phyloP scores from a whole-genome alignment of 1,140 invertebrate genomes.

The Drosophila sechellia region DNA sequence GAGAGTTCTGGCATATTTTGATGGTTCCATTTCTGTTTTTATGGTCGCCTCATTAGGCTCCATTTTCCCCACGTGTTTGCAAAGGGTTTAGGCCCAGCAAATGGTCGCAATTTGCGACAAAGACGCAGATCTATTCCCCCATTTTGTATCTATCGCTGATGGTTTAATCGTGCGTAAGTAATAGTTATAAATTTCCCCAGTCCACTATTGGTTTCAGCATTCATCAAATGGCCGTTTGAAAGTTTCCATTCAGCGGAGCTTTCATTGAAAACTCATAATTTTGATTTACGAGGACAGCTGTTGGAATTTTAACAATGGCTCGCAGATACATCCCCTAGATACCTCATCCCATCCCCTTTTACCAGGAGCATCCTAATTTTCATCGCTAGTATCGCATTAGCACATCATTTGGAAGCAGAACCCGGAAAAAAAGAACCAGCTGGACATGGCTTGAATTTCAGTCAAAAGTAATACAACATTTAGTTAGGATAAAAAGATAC shows the following conservation, averaged over 20 bases:
- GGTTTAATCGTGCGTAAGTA: slow-evolving; percentile 76
- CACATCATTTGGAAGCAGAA: slow-evolving; percentile 63
- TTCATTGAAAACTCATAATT: slow-evolving; percentile 75
- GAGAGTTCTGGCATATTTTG: slow-evolving; percentile 51
- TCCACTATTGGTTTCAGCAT: slow-evolving; percentile 27
- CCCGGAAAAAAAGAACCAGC: slow-evolving; percentile 13
- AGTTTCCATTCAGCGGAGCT: slow-evolving; percentile 46
- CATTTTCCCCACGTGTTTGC: slow-evolving; percentile 45
- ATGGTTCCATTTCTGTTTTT: slow-evolving; percentile 48
- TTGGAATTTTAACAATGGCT: slow-evolving; percentile 57
- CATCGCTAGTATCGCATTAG: slow-evolving; percentile 62
- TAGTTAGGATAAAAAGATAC: neutral
- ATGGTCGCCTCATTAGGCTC: slow-evolving; percentile 63
- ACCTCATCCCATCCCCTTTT: slow-evolving; percentile 15
- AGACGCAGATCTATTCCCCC: slow-evolving; percentile 12
- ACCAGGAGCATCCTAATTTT: slow-evolving; percentile 30
- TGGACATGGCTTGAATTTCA: slow-evolving; percentile 41
- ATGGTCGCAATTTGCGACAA: slow-evolving; percentile 64
- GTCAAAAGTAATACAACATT: neutral
- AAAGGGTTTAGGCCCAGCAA: slow-evolving; percentile 74
- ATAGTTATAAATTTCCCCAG: slow-evolving; percentile 74
- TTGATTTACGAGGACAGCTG: slow-evolving; percentile 74
- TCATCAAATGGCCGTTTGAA: slow-evolving; percentile 42
- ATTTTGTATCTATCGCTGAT: slow-evolving; percentile 23
- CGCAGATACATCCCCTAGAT: slow-evolving; percentile 23